Percentiles rank a stretch among this genome's conserved stretches.
These are phyloP conservation scores for Gandaritis pyraliata DNA, from an alignment of 2,888 invertebrate genomes.

Conservation along the genomic window DNA sequence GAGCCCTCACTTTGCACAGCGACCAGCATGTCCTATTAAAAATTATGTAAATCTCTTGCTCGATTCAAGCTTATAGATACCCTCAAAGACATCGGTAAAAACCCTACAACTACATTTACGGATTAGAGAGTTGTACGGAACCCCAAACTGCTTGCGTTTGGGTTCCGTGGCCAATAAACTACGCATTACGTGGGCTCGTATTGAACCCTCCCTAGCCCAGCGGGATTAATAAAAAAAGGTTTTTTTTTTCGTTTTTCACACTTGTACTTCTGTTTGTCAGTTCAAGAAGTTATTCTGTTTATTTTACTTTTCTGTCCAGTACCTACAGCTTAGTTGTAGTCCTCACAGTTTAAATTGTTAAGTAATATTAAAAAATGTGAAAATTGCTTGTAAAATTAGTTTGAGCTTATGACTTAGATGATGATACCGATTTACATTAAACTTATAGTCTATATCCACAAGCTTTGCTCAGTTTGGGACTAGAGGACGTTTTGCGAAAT, in stretches of 20 bases:
- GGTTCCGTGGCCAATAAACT: constrained; percentile 71
- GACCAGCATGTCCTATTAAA: constrained; percentile 19
- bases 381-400: no score
- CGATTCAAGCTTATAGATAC: constrained; percentile 26
- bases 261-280: constrained; percentile 24
- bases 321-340: no score
- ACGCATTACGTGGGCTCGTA: constrained; percentile 63
- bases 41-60: constrained; percentile 27
- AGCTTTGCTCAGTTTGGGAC: no score
- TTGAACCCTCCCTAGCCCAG: constrained; percentile 47
- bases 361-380: no score
- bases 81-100: constrained; percentile 40
- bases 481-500: no score
- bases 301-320: background rate
- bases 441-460: no score
- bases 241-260: constrained; percentile 29
- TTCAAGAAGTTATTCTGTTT: constrained; percentile 8
- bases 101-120: constrained; percentile 62
- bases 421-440: no score
- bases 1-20: constrained; percentile 5
- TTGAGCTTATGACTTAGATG: no score
- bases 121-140: constrained; percentile 66
- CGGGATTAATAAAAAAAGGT: constrained; percentile 42
- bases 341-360: background rate
- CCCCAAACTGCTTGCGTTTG: constrained; percentile 65